Base-by-base conservation (phyloP, 2,113 vertebrate genomes). In the Haliaeetus leucogaster region DNA sequence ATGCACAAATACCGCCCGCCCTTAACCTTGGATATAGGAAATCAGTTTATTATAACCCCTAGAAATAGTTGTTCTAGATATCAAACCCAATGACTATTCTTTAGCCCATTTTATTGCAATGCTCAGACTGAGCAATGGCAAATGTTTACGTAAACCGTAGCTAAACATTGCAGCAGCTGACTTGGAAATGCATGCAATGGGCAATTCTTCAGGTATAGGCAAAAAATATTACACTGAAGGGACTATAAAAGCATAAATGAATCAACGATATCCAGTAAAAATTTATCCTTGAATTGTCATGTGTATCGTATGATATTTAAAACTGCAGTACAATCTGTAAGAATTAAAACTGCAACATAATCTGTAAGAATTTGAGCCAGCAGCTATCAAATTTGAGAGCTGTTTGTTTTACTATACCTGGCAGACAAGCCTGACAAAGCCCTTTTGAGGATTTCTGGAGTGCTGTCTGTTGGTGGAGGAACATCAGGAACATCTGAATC, bases 391-490 rank as follows among this genome's bases (percentile, higher is more conserved):
- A 47, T 85, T 62, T 38, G 34, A 94, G 59, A 86, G 34, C 12
- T 43, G 14, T 30, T 92, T 86, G 13, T 58, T 78, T 59, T 83
- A 86, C 56, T 84, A 20, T 99, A 99, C 99, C 99, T 99, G 93
- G 99, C 99, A 52, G 99, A 99, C 71, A 99, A 98, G 55, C 99
- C 99, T 94, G 99, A 99, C 72, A 99, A 98, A 77, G 99, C 99
- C 95, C 97, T 99, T 98, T 99, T 99, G 91, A 99, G 98, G 96
- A 99, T 99, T 97, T 99, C 97, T 67, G 99, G 99, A 97, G 99
- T 99, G 98, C 98, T 99, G 97, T 99, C 99, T 74, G 96, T 97
- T 67, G 98, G 96, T 58, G 98, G 97, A 58, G 98, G 98, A 70
- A 98, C 97, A 90, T 99, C 99, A 96, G 97, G 98, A 98, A 98